A percentile compares a stretch with the other conserved stretches of the same genome.
phyloP scores from a whole-genome alignment of 2,888 invertebrate species.

The Drosophila nigritarsus region DNA sequence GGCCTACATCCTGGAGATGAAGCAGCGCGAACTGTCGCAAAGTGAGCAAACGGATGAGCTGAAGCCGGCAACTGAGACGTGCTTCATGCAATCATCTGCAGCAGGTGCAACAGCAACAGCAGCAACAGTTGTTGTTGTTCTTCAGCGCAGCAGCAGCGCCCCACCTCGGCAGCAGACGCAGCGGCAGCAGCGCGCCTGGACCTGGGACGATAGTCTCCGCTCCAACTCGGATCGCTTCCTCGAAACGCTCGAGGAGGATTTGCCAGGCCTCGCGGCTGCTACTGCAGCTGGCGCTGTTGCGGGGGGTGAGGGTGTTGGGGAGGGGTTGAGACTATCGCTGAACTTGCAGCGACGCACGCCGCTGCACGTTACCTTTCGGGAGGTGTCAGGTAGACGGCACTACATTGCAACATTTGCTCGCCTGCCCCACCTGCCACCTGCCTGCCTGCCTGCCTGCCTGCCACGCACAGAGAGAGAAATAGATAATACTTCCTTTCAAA shows the following conservation, averaged over 20 bases:
- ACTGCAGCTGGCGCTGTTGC: constrained; percentile 14
- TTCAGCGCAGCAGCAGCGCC: constrained; percentile 30
- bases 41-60: constrained; percentile 56
- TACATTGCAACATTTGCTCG: constrained; percentile 4
- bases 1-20: constrained; percentile 81
- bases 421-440: constrained; percentile 15
- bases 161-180: constrained; percentile 26
- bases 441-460: constrained; percentile 13
- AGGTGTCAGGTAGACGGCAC: constrained; percentile 61
- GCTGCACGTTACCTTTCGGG: constrained; percentile 66
- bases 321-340: constrained; percentile 42
- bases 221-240: constrained; percentile 85
- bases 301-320: constrained; percentile 10
- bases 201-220: constrained; percentile 84
- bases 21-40: constrained; percentile 66
- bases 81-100: constrained; percentile 5
- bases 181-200: constrained; percentile 75
- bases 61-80: constrained; percentile 13
- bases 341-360: constrained; percentile 65
- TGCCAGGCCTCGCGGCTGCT: constrained; percentile 23
- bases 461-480: constrained; percentile 15
- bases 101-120: constrained; percentile 22
- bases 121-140: constrained; percentile 3
- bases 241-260: constrained; percentile 83
- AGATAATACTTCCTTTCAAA: background rate